phyloP scores from a whole-genome alignment of 2,797 vertebrate species.

The Notolabrus celidotus region DNA sequence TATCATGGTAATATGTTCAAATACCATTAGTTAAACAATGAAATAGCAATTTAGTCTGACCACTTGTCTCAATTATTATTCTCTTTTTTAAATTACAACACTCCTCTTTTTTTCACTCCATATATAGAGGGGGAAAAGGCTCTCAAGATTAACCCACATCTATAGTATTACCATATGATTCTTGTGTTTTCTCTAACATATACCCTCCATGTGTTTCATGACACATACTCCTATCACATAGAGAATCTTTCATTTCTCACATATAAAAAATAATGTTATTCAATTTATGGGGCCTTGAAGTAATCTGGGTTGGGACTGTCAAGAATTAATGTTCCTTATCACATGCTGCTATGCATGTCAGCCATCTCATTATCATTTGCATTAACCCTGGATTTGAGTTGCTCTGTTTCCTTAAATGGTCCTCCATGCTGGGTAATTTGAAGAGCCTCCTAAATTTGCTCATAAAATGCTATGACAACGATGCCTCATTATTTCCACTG shows the following conservation, averaged over 20 bases:
- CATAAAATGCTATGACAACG: constrained; percentile 33
- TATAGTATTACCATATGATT: neutral
- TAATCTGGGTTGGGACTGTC: constrained; percentile 26
- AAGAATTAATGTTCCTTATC: constrained; percentile 36
- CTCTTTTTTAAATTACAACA: too few species aligned
- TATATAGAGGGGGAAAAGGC: too few species aligned
- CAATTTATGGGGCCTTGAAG: constrained; percentile 4
- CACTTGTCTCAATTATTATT: too few species aligned
- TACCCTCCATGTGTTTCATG: constrained; percentile 3
- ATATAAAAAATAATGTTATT: neutral
- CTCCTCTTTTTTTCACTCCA: too few species aligned
- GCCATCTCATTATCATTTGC: constrained; percentile 45
- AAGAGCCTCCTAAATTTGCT: constrained; percentile 39
- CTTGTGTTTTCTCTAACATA: too few species aligned
- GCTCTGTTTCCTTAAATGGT: constrained; percentile 42
- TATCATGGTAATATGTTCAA: too few species aligned
- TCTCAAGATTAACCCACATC: neutral
- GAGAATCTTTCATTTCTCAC: constrained; percentile 1
- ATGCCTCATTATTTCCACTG: constrained; percentile 39
- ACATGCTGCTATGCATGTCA: constrained; percentile 40
- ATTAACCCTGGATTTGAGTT: constrained; percentile 23
- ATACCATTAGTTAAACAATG: too few species aligned
- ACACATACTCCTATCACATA: neutral
- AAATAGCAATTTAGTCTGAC: too few species aligned
- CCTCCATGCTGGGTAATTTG: constrained; percentile 38